phyloP scores from a whole-genome alignment of 2,113 vertebrate species.

The Tragelaphus scriptus region DNA sequence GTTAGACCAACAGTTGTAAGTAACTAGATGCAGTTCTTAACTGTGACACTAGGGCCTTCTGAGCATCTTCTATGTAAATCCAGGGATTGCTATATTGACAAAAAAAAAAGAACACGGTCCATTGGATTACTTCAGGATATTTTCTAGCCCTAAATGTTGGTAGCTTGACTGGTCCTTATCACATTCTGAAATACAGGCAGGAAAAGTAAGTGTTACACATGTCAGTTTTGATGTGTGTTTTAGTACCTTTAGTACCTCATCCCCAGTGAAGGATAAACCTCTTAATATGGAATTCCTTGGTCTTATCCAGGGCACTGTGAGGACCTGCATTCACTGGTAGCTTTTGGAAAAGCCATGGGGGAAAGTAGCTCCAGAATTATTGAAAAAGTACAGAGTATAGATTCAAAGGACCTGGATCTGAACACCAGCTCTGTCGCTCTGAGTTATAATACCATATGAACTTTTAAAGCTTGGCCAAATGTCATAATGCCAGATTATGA shows the following conservation, averaged over 20 bases:
- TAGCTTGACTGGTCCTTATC: conserved; percentile 29
- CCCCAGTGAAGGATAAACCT: not conserved
- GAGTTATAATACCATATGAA: not conserved
- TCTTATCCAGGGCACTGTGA: not conserved
- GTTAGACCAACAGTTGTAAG: not conserved
- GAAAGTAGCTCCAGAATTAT: not conserved
- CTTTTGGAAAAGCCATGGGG: not conserved
- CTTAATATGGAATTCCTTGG: not conserved
- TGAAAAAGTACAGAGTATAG: not conserved
- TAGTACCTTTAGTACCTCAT: not conserved
- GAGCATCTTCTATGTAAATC: conserved; percentile 11
- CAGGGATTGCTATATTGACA: not conserved
- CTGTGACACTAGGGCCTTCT: not conserved
- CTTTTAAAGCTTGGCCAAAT: not conserved
- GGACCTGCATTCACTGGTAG: not conserved
- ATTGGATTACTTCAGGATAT: not conserved
- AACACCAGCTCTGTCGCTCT: not conserved
- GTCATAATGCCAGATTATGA: not conserved
- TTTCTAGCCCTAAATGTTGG: not conserved
- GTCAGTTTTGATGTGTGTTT: conserved; percentile 48
- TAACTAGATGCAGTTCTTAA: conserved; percentile 1
- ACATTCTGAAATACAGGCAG: conserved; percentile 32
- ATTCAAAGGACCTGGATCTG: not conserved
- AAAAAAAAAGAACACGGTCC: not conserved
- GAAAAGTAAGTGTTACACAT: conserved; percentile 46